These are phyloP conservation scores for Temnothorax curvispinosus DNA, from an alignment of 1,140 invertebrate species.

Conservation along the genomic window DNA sequence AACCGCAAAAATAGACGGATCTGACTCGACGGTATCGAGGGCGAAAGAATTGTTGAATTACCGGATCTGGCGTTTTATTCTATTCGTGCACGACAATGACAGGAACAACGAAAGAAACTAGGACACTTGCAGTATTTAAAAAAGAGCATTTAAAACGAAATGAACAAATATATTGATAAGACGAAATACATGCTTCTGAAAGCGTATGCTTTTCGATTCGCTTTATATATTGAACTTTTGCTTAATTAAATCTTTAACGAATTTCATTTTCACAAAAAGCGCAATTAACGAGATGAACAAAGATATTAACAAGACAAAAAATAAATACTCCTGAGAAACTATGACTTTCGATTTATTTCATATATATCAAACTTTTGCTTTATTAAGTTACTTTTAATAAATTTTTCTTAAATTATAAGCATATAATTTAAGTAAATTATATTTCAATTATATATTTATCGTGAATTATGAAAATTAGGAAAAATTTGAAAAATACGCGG, in stretches of 20 bases:
- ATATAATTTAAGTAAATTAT: neutral
- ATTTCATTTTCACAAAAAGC: neutral
- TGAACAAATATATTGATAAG: neutral
- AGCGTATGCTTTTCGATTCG: neutral
- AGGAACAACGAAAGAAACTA: neutral
- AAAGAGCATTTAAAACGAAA: neutral
- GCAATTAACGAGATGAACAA: neutral
- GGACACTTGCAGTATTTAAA: neutral
- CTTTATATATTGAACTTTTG: neutral
- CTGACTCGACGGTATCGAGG: neutral
- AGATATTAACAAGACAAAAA: neutral
- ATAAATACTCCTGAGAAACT: neutral
- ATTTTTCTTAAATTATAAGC: neutral
- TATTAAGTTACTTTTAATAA: neutral
- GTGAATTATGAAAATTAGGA: neutral
- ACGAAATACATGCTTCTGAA: neutral
- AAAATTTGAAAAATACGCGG: neutral
- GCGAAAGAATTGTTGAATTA: neutral
- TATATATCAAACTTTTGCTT: neutral
- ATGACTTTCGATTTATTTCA: neutral
- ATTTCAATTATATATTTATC: constrained; percentile 4
- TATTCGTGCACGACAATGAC: neutral
- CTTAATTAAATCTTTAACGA: neutral
- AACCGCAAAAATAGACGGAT: neutral
- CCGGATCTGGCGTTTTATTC: neutral